Percentiles rank a stretch among this genome's conserved stretches.
phyloP scores from a whole-genome alignment of 2,797 vertebrate species.

The Heterohyrax brucei region DNA sequence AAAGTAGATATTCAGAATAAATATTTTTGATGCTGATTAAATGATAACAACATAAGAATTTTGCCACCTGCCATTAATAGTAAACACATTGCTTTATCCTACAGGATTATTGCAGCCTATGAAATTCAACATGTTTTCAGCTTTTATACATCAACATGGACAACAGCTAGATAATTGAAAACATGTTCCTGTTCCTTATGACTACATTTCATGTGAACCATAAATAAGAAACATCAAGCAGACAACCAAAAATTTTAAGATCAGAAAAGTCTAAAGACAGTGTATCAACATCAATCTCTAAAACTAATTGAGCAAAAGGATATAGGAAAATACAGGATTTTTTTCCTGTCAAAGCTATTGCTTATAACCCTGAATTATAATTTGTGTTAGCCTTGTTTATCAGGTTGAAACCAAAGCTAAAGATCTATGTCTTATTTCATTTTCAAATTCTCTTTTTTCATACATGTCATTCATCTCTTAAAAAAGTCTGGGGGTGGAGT shows the following conservation, averaged over 20 bases:
- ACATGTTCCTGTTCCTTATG: slow-evolving; percentile 19
- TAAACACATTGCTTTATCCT: slow-evolving; percentile 82
- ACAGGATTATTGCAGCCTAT: slow-evolving; percentile 73
- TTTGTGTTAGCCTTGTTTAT: background rate
- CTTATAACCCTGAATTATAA: background rate
- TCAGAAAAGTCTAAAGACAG: slow-evolving; percentile 67
- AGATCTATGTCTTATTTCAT: background rate
- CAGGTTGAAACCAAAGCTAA: slow-evolving; percentile 24
- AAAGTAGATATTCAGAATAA: slow-evolving; percentile 40
- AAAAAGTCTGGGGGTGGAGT: no score
- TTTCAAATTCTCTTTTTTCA: background rate
- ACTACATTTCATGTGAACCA: slow-evolving; percentile 72
- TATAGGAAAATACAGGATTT: background rate
- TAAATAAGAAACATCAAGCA: slow-evolving; percentile 83
- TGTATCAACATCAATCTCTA: slow-evolving; percentile 65
- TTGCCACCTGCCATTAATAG: slow-evolving; percentile 66
- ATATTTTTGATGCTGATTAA: slow-evolving; percentile 66
- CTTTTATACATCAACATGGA: slow-evolving; percentile 74
- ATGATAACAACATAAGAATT: slow-evolving; percentile 69
- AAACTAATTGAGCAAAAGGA: slow-evolving; percentile 52
- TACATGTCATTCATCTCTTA: background rate
- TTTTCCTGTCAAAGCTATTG: slow-evolving; percentile 33
- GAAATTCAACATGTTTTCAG: slow-evolving; percentile 79
- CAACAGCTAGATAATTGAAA: slow-evolving; percentile 81
- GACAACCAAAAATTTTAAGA: slow-evolving; percentile 61